Evolutionary conservation across 2,797 vertebrate genomes (phyloP).

Genomic region (Sebastes alutus): DNA sequence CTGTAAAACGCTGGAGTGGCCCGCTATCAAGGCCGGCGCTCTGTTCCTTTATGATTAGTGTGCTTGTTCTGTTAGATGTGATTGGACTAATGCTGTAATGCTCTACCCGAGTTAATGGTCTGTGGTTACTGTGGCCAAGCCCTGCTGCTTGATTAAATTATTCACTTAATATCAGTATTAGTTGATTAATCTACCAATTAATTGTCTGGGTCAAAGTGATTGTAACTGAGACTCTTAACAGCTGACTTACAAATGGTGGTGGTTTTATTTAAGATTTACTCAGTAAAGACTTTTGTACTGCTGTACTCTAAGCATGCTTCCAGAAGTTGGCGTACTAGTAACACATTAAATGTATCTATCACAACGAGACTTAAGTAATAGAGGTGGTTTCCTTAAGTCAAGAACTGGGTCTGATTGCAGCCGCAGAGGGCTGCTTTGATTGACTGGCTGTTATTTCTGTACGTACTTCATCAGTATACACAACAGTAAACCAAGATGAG

Average conservation of each 20-base stretch:
- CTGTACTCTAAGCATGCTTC: background rate
- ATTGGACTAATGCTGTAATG: slow-evolving; percentile 54
- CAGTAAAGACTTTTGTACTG: background rate
- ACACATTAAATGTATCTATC: background rate
- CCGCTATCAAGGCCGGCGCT: slow-evolving; percentile 31
- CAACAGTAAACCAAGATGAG: no score
- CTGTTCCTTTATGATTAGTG: slow-evolving; percentile 56
- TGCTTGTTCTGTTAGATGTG: slow-evolving; percentile 59
- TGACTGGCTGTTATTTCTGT: no score
- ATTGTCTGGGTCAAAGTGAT: slow-evolving; percentile 64
- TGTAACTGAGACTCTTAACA: slow-evolving; percentile 41
- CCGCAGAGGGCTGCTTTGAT: no score
- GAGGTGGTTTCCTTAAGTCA: background rate
- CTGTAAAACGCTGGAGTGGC: slow-evolving; percentile 30
- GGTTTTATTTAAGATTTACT: background rate
- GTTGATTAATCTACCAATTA: slow-evolving; percentile 74
- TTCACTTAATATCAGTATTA: slow-evolving; percentile 69
- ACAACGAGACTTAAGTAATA: rapidly evolving
- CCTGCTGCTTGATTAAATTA: slow-evolving; percentile 68
- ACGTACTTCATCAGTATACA: no score
- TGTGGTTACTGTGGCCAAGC: slow-evolving; percentile 62
- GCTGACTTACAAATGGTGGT: no score
- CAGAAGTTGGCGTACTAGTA: background rate
- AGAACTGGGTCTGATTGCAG: no score
- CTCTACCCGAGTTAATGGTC: slow-evolving; percentile 61